Percentiles rank a stretch among this genome's conserved stretches.
These are phyloP conservation scores for Tarsius wallacei DNA, from an alignment of 2,797 vertebrate genomes.

Conservation along the genomic window DNA sequence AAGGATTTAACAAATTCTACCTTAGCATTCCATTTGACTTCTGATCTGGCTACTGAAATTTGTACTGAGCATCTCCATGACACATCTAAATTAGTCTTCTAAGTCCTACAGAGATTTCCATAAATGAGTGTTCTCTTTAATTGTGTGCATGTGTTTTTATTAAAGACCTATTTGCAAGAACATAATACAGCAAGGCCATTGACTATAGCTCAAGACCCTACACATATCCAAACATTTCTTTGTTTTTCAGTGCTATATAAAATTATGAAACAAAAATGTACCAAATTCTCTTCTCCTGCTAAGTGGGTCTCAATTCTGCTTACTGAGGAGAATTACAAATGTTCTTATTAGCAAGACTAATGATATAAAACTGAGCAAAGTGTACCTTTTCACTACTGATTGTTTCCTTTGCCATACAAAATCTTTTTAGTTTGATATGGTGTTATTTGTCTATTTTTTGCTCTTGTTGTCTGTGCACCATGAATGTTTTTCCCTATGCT, in stretches of 20 bases:
- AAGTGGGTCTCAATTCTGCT: neutral
- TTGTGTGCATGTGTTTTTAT: neutral
- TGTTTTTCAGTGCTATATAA: no score
- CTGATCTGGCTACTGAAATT: neutral
- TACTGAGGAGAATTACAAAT: neutral
- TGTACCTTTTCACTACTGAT: no score
- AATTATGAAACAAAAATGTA: no score
- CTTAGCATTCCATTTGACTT: neutral
- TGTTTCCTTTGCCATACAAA: neutral
- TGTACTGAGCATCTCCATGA: neutral
- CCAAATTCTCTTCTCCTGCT: neutral
- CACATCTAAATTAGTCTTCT: neutral
- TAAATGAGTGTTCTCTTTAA: neutral
- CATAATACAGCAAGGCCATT: neutral
- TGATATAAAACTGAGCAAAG: neutral
- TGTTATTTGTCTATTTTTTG: neutral
- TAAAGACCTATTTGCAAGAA: neutral
- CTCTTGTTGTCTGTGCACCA: neutral
- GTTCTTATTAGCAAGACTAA: neutral
- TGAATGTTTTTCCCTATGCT: neutral
- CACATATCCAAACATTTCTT: neutral
- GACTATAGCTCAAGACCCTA: neutral
- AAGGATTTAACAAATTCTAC: neutral
- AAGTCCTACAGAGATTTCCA: neutral
- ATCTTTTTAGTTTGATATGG: neutral